These are phyloP conservation scores for Dioctria rufipes DNA, from an alignment of 2,888 invertebrate genomes.

Conservation along the genomic window DNA sequence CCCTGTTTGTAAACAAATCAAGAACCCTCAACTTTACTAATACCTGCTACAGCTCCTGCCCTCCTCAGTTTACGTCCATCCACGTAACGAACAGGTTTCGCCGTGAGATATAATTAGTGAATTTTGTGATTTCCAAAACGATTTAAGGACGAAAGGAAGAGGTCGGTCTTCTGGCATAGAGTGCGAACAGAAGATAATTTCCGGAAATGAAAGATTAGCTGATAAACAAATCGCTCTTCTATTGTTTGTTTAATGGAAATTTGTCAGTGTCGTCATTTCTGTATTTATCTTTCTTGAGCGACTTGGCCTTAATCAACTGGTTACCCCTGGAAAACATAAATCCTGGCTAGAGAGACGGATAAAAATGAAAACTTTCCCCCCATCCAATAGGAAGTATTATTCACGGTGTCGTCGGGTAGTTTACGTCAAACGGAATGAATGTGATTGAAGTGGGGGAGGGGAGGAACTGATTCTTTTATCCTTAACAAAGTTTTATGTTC, in stretches of 20 bases:
- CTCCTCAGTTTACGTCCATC: not conserved
- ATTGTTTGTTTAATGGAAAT: conserved; percentile 40
- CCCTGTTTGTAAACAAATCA: conserved; percentile 3
- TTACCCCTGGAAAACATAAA: not conserved
- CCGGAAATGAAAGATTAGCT: conserved; percentile 19
- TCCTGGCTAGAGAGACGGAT: not conserved
- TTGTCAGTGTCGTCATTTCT: conserved; percentile 38
- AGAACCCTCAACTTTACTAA: not conserved
- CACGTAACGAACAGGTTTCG: not conserved
- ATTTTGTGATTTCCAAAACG: not conserved
- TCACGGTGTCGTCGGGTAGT: conserved; percentile 6
- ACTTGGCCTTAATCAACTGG: not conserved
- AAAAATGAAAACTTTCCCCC: not conserved
- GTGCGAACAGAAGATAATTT: not conserved
- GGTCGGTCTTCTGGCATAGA: not conserved
- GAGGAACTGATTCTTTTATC: not conserved
- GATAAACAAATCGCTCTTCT: conserved; percentile 24
- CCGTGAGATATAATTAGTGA: conserved; percentile 20
- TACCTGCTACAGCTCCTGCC: not conserved
- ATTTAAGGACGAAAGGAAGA: conserved; percentile 2
- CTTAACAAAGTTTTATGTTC: conserved; percentile 31
- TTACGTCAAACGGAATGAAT: not conserved
- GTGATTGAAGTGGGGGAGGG: not conserved
- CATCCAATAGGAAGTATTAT: not conserved
- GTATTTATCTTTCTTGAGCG: conserved; percentile 21